Evolutionary conservation across 2,888 invertebrate species (phyloP), one percentile per base, ranked within the genome.

Genomic region (Epinotia ramella): DNA sequence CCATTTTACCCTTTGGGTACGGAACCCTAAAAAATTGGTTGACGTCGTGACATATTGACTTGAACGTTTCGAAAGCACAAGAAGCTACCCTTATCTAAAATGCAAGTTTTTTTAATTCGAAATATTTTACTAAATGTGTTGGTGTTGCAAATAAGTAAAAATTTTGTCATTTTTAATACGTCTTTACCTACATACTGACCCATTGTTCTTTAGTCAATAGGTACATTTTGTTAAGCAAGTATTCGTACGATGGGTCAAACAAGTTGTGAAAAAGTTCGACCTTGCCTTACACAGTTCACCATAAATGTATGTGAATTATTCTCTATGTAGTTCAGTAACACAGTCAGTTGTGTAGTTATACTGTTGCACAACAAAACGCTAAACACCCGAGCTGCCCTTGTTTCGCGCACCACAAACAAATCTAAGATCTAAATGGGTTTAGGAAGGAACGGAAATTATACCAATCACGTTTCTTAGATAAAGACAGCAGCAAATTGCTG

Each of bases 391-490:
- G 20, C 18, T 70, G 46, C 60, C 59, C 59, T 60, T 70, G 46
- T 46, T 70, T 49, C 13, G 46, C 49, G 24, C 46, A 49, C 12
- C 60, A 13, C 57, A n/a, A 6, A 11, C 60, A 18, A 63, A 70
- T 70, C 69, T 60, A 46, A 60, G 59, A 69, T 69, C 69, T 69
- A 69, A 69, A 69, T 44, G 44, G 70, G 28, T 60, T 65, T 18
- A 40, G 7, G 59, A 64, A 33, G 18, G 40, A 62, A n/a, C 70
- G 70, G 70, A 75, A 75, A 71, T 71, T 65, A 69, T 49, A 40
- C 62, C 70, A 71, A 60, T 70, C 69, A 65, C 40, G 65, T 53
- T 74, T 65, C 65, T 66, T 70, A 65, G 70, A 75, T 71, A 66
- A 66, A 57, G 16, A 44, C 60, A 11, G n/a, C 69, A 18, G 65